Evolutionary conservation across 2,888 invertebrate genomes (phyloP).

Genomic region (Agonopterix heracliana): DNA sequence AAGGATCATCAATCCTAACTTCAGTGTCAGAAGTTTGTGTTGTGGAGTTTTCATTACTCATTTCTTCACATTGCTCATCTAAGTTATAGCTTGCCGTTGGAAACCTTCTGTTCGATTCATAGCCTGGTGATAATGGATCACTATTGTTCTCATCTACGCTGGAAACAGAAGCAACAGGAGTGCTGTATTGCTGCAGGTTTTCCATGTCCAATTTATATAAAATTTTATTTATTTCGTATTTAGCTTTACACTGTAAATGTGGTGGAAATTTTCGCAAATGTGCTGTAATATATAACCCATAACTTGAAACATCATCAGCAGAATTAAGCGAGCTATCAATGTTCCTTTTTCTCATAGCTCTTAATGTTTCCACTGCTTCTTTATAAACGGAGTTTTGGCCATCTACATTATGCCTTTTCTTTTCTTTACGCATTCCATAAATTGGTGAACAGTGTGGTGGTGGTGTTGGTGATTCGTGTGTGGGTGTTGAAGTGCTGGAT

Average conservation of each 20-base stretch:
- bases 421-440: not conserved
- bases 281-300: not conserved
- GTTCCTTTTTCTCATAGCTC: not conserved
- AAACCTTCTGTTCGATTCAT: not conserved
- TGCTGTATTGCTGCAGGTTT: not conserved
- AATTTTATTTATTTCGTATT: not conserved
- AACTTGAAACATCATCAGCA: not conserved
- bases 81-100: not conserved
- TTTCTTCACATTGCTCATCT: no score
- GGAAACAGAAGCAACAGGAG: not conserved
- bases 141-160: not conserved
- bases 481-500: not conserved
- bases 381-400: not conserved
- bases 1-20: no score
- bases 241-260: not conserved
- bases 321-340: not conserved
- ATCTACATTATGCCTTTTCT: not conserved
- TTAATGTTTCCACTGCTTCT: not conserved
- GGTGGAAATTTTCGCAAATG: not conserved
- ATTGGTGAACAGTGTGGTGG: not conserved
- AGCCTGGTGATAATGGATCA: not conserved
- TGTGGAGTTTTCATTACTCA: no score
- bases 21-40: no score
- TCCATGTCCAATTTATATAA: not conserved
- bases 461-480: not conserved